A percentile compares a stretch with the other conserved stretches of the same genome.
These are phyloP conservation scores for Drosophila watanabei DNA, from an alignment of 1,140 invertebrate genomes.

Conservation along the genomic window DNA sequence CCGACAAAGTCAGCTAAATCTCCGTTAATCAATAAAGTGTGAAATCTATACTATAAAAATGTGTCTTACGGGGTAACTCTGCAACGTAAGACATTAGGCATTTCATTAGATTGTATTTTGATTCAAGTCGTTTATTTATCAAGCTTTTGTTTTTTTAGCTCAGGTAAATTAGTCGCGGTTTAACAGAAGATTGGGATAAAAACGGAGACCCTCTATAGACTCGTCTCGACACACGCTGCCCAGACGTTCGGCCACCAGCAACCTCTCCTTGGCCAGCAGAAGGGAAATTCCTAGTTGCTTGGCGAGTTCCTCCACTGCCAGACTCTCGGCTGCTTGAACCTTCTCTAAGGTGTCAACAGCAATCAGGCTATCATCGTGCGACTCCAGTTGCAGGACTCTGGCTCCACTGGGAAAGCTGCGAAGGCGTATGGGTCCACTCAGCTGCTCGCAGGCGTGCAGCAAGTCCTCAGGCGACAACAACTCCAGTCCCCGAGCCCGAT, in stretches of 20 bases:
- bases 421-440: conserved; percentile 92
- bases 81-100: background rate
- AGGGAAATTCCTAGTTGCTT: conserved; percentile 93
- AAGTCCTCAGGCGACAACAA: conserved; percentile 97
- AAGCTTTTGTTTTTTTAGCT: conserved; percentile 7
- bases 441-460: conserved; percentile 93
- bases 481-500: conserved; percentile 95
- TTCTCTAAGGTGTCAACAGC: conserved; percentile 90
- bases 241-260: conserved; percentile 93
- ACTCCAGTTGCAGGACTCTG: conserved; percentile 93
- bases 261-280: conserved; percentile 94
- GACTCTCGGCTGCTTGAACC: conserved; percentile 90
- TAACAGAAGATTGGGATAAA: conserved; percentile 96
- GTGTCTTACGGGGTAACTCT: background rate
- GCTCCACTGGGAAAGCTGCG: conserved; percentile 96
- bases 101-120: background rate
- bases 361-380: conserved; percentile 92
- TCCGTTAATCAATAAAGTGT: conserved; percentile 69
- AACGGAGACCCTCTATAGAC: conserved; percentile 95
- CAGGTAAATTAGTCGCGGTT: conserved; percentile 36
- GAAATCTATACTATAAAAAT: conserved; percentile 28
- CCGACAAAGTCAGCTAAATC: conserved; percentile 64
- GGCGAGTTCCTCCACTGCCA: conserved; percentile 95
- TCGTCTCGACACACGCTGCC: conserved; percentile 97
- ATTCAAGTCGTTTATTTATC: conserved; percentile 14